A percentile compares a stretch with the other conserved stretches of the same genome.
These are phyloP conservation scores for Glomeris maerens DNA, from an alignment of 1,140 invertebrate genomes.

Conservation along the genomic window DNA sequence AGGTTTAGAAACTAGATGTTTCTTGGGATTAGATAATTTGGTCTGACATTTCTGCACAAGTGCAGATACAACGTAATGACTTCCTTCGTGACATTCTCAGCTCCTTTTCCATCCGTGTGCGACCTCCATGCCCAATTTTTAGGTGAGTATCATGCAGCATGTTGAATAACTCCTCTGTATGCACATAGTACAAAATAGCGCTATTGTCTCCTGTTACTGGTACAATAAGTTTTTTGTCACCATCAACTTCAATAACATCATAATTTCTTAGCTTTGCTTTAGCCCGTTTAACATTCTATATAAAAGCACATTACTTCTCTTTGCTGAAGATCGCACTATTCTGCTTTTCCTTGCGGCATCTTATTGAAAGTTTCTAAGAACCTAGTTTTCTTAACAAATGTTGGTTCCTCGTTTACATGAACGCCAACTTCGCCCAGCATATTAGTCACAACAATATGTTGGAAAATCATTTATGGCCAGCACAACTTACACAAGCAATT, in stretches of 20 bases:
- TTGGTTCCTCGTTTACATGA: constrained; percentile 3
- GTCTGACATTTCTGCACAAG: constrained; percentile 13
- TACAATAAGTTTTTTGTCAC: no score
- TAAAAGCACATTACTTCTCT: constrained; percentile 4
- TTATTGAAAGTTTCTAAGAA: constrained; percentile 4
- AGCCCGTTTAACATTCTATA: constrained; percentile 9
- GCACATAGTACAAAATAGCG: constrained; percentile 9
- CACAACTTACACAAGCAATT: no score
- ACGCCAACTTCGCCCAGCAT: constrained; percentile 5
- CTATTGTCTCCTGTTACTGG: constrained; percentile 11
- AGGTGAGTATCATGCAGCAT: constrained; percentile 11
- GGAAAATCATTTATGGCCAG: no score
- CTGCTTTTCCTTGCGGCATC: constrained; percentile 1
- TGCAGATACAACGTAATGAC: constrained; percentile 13
- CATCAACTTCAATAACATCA: constrained; percentile 8
- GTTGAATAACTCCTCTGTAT: constrained; percentile 13
- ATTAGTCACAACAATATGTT: no score
- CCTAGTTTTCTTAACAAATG: constrained; percentile 2
- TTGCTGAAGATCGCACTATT: constrained; percentile 2
- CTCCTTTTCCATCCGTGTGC: constrained; percentile 10
- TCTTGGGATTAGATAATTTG: constrained; percentile 12
- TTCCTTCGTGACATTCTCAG: constrained; percentile 7
- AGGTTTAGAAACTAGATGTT: constrained; percentile 11
- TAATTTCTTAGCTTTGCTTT: constrained; percentile 8
- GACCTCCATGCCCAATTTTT: constrained; percentile 9